phyloP scores from a whole-genome alignment of 2,888 invertebrate species.

The Eumerus sabulonum region DNA sequence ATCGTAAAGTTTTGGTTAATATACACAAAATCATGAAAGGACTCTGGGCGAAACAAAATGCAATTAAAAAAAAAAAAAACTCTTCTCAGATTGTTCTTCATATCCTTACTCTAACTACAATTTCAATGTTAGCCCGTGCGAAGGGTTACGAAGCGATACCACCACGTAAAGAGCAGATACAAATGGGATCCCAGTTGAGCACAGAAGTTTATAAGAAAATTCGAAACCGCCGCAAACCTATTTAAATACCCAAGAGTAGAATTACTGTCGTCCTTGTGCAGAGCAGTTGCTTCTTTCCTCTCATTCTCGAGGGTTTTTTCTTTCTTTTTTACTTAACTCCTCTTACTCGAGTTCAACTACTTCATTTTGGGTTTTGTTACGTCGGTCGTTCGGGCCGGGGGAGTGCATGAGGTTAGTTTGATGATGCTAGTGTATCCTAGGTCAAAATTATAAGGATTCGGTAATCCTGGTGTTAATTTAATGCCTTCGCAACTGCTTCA shows the following conservation, averaged over 20 bases:
- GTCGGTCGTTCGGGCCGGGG: not conserved
- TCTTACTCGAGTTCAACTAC: slow-evolving; percentile 30
- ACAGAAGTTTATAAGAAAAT: slow-evolving; percentile 61
- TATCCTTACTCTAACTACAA: slow-evolving; percentile 17
- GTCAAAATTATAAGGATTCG: slow-evolving; percentile 66
- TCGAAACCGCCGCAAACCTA: slow-evolving; percentile 65
- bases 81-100: slow-evolving; percentile 34
- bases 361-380: slow-evolving; percentile 43
- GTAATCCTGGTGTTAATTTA: slow-evolving; percentile 68
- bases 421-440: slow-evolving; percentile 37
- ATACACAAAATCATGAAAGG: slow-evolving; percentile 63
- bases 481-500: slow-evolving; percentile 59
- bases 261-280: slow-evolving; percentile 62
- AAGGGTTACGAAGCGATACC: slow-evolving; percentile 11
- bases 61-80: slow-evolving; percentile 68
- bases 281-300: slow-evolving; percentile 17
- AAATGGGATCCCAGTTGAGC: slow-evolving; percentile 22
- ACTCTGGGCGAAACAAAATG: slow-evolving; percentile 63
- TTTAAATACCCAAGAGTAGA: slow-evolving; percentile 65
- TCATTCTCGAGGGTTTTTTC: not conserved
- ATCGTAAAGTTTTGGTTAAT: slow-evolving; percentile 60
- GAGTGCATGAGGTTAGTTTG: not conserved
- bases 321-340: slow-evolving; percentile 8
- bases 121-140: slow-evolving; percentile 37
- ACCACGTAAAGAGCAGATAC: slow-evolving; percentile 30